Percentiles rank a stretch among this genome's conserved stretches.
Evolutionary conservation across 1,140 invertebrate genomes (phyloP).

Genomic region (Tetranychus urticae): DNA sequence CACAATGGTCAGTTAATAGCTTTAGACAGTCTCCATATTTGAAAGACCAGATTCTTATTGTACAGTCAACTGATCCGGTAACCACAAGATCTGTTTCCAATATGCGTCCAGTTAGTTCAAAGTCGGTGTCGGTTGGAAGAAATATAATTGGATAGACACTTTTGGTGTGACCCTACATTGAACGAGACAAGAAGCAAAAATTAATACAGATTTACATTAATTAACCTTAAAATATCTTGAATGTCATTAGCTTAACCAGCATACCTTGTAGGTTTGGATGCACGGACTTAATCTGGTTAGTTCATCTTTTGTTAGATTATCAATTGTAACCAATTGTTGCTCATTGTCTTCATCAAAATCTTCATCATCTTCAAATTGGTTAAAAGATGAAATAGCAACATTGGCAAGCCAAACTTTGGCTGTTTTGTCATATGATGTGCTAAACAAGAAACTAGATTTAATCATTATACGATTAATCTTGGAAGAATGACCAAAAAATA

Average conservation of each 20-base stretch:
- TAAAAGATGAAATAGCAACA: slow-evolving; percentile 10
- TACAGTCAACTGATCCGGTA: slow-evolving; percentile 26
- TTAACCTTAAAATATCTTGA: too few species aligned
- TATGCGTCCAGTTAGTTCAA: slow-evolving; percentile 9
- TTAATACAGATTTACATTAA: background rate
- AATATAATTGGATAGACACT: slow-evolving; percentile 29
- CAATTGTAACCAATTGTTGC: slow-evolving; percentile 12
- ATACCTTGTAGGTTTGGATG: slow-evolving; percentile 14
- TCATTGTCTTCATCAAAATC: background rate
- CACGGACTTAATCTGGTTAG: slow-evolving; percentile 7
- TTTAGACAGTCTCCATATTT: slow-evolving; percentile 21
- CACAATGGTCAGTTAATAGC: slow-evolving; percentile 21
- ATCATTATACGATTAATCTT: slow-evolving; percentile 28
- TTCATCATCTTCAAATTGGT: background rate
- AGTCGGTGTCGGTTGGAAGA: slow-evolving; percentile 23
- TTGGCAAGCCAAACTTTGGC: slow-evolving; percentile 26
- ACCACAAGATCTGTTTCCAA: slow-evolving; percentile 19
- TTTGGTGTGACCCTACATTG: slow-evolving; percentile 23
- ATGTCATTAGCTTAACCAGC: too few species aligned
- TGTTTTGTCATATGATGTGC: slow-evolving; percentile 28
- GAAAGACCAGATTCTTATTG: slow-evolving; percentile 25
- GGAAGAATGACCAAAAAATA: slow-evolving; percentile 25
- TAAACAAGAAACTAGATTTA: slow-evolving; percentile 28
- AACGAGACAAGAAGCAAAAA: background rate
- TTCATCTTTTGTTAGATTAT: slow-evolving; percentile 17